Percentiles rank a stretch among this genome's conserved stretches.
Conservation (phyloP, 2,797 vertebrate species). For the Sebastes kiyomatsui region DNA sequence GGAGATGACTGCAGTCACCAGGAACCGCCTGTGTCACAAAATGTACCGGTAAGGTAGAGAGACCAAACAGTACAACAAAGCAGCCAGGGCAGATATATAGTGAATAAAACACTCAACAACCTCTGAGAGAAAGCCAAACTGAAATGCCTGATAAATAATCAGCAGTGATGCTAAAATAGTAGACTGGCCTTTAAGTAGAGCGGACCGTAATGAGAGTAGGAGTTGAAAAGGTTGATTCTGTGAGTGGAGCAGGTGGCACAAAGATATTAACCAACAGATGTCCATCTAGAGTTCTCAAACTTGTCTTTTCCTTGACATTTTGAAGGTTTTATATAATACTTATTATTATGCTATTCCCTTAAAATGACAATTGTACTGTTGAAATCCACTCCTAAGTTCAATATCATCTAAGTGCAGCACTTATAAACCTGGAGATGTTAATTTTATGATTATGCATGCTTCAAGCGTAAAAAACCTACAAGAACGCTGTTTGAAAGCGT, state of each 20-base stretch:
- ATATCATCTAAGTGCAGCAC: not conserved
- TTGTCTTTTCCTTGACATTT: constrained; percentile 12
- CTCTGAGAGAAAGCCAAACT: not conserved
- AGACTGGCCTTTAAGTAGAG: not conserved
- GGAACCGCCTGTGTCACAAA: constrained; percentile 71
- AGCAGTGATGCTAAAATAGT: not conserved
- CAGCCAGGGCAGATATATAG: not conserved
- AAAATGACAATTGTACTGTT: not conserved
- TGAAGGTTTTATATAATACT: not conserved
- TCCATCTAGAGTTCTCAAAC: not conserved
- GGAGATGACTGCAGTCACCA: constrained; percentile 79
- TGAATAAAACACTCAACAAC: not conserved
- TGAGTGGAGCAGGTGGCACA: not conserved
- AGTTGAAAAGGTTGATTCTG: constrained; percentile 15
- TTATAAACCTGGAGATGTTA: not conserved
- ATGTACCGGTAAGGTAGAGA: constrained; percentile 75
- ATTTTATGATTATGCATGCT: not conserved
- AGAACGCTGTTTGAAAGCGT: not conserved
- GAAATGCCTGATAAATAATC: not conserved
- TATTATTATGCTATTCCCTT: not conserved
- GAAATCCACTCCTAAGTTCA: constrained; percentile 6
- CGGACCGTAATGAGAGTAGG: not conserved
- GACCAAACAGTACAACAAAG: not conserved
- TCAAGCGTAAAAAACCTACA: not conserved
- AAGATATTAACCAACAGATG: not conserved